Evolutionary conservation across 2,797 vertebrate species (phyloP).

Genomic region (Oreochromis grahami): DNA sequence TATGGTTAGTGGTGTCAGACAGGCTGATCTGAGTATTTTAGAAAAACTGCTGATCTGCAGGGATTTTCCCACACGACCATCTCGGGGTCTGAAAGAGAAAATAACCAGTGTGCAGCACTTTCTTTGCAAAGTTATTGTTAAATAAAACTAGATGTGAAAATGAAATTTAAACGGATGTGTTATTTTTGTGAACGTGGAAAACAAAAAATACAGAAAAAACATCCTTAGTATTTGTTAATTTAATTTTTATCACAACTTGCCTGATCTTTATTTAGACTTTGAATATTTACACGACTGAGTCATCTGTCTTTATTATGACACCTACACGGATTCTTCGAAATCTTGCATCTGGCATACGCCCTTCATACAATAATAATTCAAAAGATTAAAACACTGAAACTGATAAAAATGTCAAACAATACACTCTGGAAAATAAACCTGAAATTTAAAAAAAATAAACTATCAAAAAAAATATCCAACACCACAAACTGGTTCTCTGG

Average conservation of each 20-base stretch:
- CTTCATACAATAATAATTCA: background rate
- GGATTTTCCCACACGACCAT: background rate
- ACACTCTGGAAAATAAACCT: background rate
- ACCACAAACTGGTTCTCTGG: background rate
- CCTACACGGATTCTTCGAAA: background rate
- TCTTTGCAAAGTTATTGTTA: background rate
- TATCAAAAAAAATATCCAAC: background rate
- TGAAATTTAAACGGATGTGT: background rate
- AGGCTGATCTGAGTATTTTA: background rate
- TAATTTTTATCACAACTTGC: background rate
- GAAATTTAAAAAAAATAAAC: background rate
- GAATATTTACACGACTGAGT: background rate
- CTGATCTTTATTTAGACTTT: background rate
- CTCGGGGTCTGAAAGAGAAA: background rate
- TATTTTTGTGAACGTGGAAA: background rate
- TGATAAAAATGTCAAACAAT: fast-evolving
- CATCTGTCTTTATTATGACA: background rate
- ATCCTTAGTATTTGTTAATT: background rate
- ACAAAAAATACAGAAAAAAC: background rate
- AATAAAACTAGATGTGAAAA: background rate
- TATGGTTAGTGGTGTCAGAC: background rate
- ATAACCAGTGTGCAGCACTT: background rate
- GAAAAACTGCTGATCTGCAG: background rate
- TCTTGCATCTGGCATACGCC: background rate
- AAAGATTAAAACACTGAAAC: background rate